phyloP scores from a whole-genome alignment of 2,797 vertebrate genomes.

The Delichon dasypus region DNA sequence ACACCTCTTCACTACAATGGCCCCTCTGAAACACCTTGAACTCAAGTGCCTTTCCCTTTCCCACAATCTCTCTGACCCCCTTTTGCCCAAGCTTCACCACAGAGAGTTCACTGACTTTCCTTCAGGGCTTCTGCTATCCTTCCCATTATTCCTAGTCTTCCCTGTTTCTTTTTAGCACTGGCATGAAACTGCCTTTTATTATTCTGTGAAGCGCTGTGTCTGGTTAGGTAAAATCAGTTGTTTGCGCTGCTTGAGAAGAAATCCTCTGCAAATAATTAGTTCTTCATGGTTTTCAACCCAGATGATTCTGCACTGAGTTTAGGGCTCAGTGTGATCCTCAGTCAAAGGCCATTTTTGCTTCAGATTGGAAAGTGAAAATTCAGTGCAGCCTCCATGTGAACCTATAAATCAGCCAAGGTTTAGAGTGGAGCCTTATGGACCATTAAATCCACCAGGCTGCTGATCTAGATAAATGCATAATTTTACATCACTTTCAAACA shows the following conservation, averaged over 20 bases:
- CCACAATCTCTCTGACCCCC: background rate
- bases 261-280: background rate
- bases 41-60: background rate
- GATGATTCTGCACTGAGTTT: background rate
- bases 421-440: background rate
- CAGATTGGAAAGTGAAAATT: background rate
- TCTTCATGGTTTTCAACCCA: background rate
- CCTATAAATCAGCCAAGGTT: background rate
- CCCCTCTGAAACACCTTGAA: background rate
- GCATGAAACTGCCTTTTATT: background rate
- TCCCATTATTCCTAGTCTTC: background rate
- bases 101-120: background rate
- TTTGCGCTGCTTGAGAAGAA: background rate
- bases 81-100: background rate
- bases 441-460: background rate
- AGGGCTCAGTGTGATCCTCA: background rate
- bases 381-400: background rate
- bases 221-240: background rate
- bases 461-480: background rate
- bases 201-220: background rate
- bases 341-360: slow-evolving; percentile 12
- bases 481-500: slow-evolving; percentile 23
- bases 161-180: background rate
- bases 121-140: background rate
- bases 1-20: background rate